These are phyloP conservation scores for Sebastes hubbsi DNA, from an alignment of 2,797 vertebrate genomes.

Conservation along the genomic window DNA sequence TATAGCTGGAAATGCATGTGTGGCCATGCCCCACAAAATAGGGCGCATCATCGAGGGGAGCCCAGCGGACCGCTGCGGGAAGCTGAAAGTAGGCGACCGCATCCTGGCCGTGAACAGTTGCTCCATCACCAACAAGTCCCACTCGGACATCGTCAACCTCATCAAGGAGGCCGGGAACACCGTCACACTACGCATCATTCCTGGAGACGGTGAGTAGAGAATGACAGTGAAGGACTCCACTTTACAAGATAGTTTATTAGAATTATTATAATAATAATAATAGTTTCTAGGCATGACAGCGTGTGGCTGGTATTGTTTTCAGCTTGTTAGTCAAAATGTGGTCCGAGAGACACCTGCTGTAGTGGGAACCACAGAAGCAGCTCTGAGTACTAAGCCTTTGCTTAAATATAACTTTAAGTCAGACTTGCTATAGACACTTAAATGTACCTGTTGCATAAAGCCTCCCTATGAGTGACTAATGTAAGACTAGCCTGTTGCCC, in stretches of 20 bases:
- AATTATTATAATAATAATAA: no score
- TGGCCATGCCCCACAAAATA: slow-evolving; percentile 99
- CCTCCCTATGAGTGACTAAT: no score
- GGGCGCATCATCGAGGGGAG: slow-evolving; percentile 99
- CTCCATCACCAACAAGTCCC: slow-evolving; percentile 99
- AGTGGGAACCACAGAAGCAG: no score
- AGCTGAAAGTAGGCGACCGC: slow-evolving; percentile 98
- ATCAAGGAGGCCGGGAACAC: slow-evolving; percentile 99
- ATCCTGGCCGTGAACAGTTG: slow-evolving; percentile 97
- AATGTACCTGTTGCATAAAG: no score
- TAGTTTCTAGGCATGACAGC: no score
- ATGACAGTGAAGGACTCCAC: rapidly evolving
- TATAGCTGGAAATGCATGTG: slow-evolving; percentile 99
- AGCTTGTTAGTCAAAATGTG: no score
- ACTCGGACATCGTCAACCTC: slow-evolving; percentile 99
- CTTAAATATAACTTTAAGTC: no score
- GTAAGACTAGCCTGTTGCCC: no score
- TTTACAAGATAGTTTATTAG: not conserved
- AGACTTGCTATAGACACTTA: no score
- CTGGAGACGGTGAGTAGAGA: slow-evolving; percentile 92
- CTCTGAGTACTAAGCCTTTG: no score
- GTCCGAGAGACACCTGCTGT: no score
- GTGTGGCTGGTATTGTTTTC: no score
- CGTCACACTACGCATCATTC: slow-evolving; percentile 98
- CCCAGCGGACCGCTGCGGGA: slow-evolving; percentile 98